Evolutionary conservation across 2,888 invertebrate genomes (phyloP).

Genomic region (Gastracanthus pulcherrimus): DNA sequence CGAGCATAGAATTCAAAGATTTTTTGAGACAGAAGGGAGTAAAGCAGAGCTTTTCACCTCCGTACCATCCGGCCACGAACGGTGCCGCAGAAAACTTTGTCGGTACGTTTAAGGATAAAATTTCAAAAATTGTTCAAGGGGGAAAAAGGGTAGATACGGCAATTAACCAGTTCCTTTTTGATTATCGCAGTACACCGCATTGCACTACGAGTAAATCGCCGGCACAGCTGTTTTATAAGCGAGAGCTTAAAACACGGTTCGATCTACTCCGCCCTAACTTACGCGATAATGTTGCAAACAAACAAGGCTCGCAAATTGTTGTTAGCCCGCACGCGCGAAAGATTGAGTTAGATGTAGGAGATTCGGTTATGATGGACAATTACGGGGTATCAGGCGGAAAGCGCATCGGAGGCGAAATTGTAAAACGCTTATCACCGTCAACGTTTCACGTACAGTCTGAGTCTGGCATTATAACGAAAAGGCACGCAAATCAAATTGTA

Average conservation of each 20-base stretch:
- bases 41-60: no score
- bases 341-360: neutral
- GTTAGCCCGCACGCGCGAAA: no score
- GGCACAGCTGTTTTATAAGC: no score
- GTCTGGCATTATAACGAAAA: neutral
- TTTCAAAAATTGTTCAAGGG: neutral
- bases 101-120: neutral
- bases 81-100: slow-evolving; percentile 10
- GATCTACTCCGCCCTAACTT: no score
- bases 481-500: neutral
- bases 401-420: no score
- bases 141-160: neutral
- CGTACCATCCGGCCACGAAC: no score
- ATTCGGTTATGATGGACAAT: neutral
- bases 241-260: no score
- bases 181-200: neutral
- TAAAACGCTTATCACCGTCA: neutral
- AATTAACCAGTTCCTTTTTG: neutral
- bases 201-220: no score
- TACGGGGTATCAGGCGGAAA: neutral
- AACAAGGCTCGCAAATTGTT: no score
- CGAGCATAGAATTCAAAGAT: no score
- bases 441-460: neutral
- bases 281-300: no score
- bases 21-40: no score